phyloP scores from a whole-genome alignment of 2,888 invertebrate genomes.

The Acrobeloides nanus region DNA sequence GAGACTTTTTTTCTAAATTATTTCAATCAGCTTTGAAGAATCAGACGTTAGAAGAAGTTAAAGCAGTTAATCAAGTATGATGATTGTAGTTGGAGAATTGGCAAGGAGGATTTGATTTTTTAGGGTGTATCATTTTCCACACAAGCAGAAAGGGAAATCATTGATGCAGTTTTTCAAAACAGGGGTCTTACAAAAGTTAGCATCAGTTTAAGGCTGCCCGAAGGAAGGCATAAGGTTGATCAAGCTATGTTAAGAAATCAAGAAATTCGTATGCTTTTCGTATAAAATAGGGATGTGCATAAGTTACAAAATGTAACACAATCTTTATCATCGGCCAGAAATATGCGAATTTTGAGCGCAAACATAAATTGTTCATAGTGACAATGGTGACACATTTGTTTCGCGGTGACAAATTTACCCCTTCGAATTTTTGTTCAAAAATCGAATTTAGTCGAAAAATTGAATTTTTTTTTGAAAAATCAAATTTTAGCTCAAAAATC shows the following conservation, averaged over 20 bases:
- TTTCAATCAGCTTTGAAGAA: slow-evolving; percentile 75
- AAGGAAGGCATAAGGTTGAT: slow-evolving; percentile 50
- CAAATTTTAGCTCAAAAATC: no score
- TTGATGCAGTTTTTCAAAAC: slow-evolving; percentile 43
- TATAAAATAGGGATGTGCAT: no score
- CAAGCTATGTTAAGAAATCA: slow-evolving; percentile 49
- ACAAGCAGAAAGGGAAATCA: slow-evolving; percentile 48
- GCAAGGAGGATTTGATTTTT: slow-evolving; percentile 6
- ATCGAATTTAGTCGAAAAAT: no score
- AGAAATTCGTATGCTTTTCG: slow-evolving; percentile 42
- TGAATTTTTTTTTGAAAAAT: no score
- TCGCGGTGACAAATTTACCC: no score
- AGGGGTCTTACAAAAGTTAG: slow-evolving; percentile 48
- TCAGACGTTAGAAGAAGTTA: slow-evolving; percentile 82
- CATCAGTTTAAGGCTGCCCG: slow-evolving; percentile 48
- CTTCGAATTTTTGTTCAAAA: background rate
- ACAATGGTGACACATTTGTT: no score
- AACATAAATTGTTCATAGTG: no score
- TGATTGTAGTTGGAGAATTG: background rate
- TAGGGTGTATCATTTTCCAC: slow-evolving; percentile 50
- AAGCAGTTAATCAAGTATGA: slow-evolving; percentile 80
- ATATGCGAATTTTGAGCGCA: no score
- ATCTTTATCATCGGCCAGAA: no score
- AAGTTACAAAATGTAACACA: no score
- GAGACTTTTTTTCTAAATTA: slow-evolving; percentile 69